Conservation (phyloP, 2,113 vertebrate species). For the Bostrychus sinensis region DNA sequence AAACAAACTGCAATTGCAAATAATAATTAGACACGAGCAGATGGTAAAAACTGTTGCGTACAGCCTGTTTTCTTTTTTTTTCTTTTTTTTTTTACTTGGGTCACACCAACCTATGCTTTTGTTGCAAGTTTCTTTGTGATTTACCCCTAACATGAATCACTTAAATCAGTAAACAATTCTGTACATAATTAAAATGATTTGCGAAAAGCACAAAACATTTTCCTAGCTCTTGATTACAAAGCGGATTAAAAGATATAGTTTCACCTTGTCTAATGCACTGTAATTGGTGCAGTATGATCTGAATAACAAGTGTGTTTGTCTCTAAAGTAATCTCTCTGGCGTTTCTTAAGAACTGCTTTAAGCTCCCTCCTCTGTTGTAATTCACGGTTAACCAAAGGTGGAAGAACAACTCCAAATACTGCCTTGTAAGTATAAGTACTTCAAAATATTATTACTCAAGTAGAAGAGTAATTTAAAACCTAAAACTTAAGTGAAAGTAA, state of each 20-base stretch:
- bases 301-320: slow-evolving; percentile 7
- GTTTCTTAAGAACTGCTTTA: slow-evolving; percentile 4
- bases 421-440: background rate
- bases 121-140: slow-evolving; percentile 1
- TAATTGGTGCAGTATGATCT: slow-evolving; percentile 23
- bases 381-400: no score
- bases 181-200: slow-evolving; percentile 25
- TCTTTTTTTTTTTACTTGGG: background rate
- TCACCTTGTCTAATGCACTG: background rate
- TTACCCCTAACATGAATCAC: slow-evolving; percentile 1
- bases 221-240: slow-evolving; percentile 4
- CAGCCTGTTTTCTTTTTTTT: no score
- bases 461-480: no score
- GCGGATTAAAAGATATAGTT: background rate
- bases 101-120: slow-evolving; percentile 2
- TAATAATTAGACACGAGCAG: slow-evolving; percentile 13
- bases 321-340: background rate
- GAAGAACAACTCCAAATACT: background rate
- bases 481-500: no score
- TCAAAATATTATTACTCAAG: no score
- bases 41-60: slow-evolving; percentile 8
- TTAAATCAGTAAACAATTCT: slow-evolving; percentile 22
- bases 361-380: slow-evolving; percentile 24
- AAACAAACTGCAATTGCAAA: slow-evolving; percentile 3
- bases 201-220: slow-evolving; percentile 7